Base-by-base conservation (phyloP, 2,797 vertebrate species). In the Leptatherina wallacei region DNA sequence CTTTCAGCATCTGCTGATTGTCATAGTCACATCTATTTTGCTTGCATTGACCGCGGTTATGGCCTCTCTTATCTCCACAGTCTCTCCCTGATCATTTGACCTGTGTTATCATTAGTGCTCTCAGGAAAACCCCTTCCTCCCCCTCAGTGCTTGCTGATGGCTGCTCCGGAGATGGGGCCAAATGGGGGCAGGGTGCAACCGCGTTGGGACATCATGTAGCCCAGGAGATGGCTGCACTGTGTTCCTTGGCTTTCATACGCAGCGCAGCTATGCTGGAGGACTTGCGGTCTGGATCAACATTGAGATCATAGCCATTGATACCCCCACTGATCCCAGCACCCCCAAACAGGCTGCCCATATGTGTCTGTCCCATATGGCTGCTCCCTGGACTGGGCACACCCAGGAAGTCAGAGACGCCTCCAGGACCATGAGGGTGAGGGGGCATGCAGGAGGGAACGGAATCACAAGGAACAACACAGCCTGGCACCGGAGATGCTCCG, bases 181-280 rank as follows among this genome's bases (percentile, higher is more conserved):
- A 49, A 29, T 49, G 80, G 77, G 69, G 82, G 68, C 54, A 40
- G 85, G 78, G 70, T 66, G 67, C 44, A 69, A 38, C 68, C 12
- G 14, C 68, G 36, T 62, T 58, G 76, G 81, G 82, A 75, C 88
- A 91, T 93, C 92, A 93, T 92, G 92, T 99, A 10, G 98, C 96
- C 98, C 98, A 99, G 78, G 98, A 99, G 93, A 99, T 99, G 64
- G 98, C 98, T 0, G 98, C 98, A 27, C 98, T 99, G 95, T 99
- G 98, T 95, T 99, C 98, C 92, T 99, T 99, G 47, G 98, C 98
- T 86, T 99, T 99, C 97, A 99, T 99, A 79, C 98, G 94, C 87
- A 99, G 95, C 10, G 97, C 95, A 8, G 98, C 98, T 62, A 99
- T 99, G 95, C 98, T 99, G 74, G 98, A 99, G 52, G 95, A 98